A percentile compares a stretch with the other conserved stretches of the same genome.
These are phyloP conservation scores for Poicephalus meyeri DNA, from an alignment of 2,113 vertebrate genomes.

Conservation along the genomic window DNA sequence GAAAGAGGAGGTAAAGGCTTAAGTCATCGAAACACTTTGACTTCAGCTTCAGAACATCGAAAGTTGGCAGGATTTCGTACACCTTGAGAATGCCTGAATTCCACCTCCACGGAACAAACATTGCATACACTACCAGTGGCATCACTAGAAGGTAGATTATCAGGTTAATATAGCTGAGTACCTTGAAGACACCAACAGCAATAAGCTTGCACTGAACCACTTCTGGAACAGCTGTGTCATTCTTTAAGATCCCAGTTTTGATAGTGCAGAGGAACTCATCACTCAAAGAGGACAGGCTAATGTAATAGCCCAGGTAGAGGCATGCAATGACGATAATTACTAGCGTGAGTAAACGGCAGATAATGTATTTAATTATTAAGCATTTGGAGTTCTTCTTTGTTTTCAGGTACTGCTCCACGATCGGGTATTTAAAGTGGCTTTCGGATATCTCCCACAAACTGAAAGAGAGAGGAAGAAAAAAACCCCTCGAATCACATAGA, in stretches of 20 bases:
- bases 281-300: slow-evolving; percentile 83
- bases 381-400: slow-evolving; percentile 82
- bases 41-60: slow-evolving; percentile 81
- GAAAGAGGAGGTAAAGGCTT: slow-evolving; percentile 91
- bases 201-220: slow-evolving; percentile 92
- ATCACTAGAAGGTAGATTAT: slow-evolving; percentile 81
- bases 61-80: slow-evolving; percentile 90
- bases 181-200: slow-evolving; percentile 88
- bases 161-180: slow-evolving; percentile 92
- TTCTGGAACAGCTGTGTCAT: slow-evolving; percentile 79
- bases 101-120: slow-evolving; percentile 81
- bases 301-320: slow-evolving; percentile 90
- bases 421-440: slow-evolving; percentile 89
- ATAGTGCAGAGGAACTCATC: slow-evolving; percentile 92
- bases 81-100: slow-evolving; percentile 82
- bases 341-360: slow-evolving; percentile 82
- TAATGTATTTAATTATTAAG: slow-evolving; percentile 85
- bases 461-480: background rate
- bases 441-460: slow-evolving; percentile 87
- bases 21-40: slow-evolving; percentile 86
- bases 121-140: slow-evolving; percentile 81
- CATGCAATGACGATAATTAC: slow-evolving; percentile 81
- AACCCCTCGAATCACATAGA: background rate
- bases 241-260: slow-evolving; percentile 85
- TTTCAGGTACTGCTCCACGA: slow-evolving; percentile 95